Percentiles rank a stretch among this genome's conserved stretches.
These are phyloP conservation scores for Endotricha flammealis DNA, from an alignment of 2,888 invertebrate genomes.

Conservation along the genomic window DNA sequence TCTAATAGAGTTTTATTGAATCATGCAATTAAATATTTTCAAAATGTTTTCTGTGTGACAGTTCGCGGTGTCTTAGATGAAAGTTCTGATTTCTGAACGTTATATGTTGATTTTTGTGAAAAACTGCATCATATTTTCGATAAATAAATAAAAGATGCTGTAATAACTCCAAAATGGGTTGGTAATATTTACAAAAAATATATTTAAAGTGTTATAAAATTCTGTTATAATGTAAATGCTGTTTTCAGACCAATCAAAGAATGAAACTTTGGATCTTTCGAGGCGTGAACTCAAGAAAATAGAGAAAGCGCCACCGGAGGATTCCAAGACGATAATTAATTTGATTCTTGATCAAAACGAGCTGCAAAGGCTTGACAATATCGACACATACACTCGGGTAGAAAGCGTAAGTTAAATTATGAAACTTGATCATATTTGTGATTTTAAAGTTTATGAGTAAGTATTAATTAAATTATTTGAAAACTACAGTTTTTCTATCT, in stretches of 20 bases:
- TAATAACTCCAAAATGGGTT: conserved; percentile 48
- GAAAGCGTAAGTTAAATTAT: conserved; percentile 81
- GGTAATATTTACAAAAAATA: conserved; percentile 20
- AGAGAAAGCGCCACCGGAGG: conserved; percentile 83
- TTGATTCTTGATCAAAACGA: conserved; percentile 92
- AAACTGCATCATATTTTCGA: too few relatives aligned
- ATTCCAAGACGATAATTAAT: conserved; percentile 82
- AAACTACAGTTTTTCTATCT: not conserved
- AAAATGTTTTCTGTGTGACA: too few relatives aligned
- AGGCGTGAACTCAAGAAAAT: conserved; percentile 89
- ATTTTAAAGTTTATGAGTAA: too few relatives aligned
- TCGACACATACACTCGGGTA: conserved; percentile 88
- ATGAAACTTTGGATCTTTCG: conserved; percentile 85
- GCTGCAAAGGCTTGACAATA: conserved; percentile 90
- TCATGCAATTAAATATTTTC: too few relatives aligned
- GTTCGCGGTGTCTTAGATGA: not conserved
- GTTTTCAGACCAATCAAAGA: conserved; percentile 37
- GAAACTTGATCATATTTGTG: too few relatives aligned
- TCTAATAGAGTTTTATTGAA: too few relatives aligned
- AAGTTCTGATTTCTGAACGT: conserved; percentile 33
- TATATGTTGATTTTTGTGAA: conserved; percentile 51
- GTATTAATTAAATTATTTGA: too few relatives aligned
- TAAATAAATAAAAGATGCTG: conserved; percentile 43
- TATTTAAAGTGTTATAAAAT: conserved; percentile 3
- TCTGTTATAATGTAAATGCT: conserved; percentile 8